Conservation (phyloP, 2,113 vertebrate species). For the Perognathus longimembris region DNA sequence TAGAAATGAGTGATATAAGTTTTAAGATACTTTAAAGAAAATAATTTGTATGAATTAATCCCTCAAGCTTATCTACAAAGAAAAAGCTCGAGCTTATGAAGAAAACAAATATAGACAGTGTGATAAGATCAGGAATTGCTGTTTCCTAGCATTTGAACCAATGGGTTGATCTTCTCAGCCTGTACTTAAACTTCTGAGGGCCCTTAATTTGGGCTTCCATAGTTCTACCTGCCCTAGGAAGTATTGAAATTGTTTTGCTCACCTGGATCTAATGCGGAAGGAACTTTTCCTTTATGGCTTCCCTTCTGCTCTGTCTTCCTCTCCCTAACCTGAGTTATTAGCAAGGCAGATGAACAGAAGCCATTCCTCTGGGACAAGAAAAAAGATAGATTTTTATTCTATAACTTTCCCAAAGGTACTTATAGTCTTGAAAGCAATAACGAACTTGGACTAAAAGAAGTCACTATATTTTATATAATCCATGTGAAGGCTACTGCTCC, state of each 20-base stretch:
- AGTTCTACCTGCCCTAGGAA: neutral
- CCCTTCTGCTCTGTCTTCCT: neutral
- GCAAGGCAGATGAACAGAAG: neutral
- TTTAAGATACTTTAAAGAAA: neutral
- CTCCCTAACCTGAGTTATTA: neutral
- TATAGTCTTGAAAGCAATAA: slow-evolving; percentile 87
- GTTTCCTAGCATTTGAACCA: neutral
- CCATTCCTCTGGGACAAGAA: slow-evolving; percentile 2
- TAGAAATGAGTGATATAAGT: neutral
- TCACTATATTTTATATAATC: slow-evolving; percentile 84
- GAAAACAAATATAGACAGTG: neutral
- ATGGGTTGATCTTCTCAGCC: neutral
- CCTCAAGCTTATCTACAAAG: neutral
- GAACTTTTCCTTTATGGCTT: neutral
- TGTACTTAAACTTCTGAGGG: neutral
- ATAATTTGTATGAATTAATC: neutral
- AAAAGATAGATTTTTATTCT: slow-evolving; percentile 78
- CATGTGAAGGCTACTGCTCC: slow-evolving; percentile 86
- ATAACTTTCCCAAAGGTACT: slow-evolving; percentile 87
- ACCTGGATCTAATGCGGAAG: neutral
- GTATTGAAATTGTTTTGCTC: neutral
- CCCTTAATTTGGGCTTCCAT: fast-evolving
- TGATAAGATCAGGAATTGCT: neutral
- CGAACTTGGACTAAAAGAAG: slow-evolving; percentile 82
- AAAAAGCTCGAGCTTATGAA: neutral